phyloP scores from a whole-genome alignment of 2,113 vertebrate species.

The Brachyhypopomus occidentalis region DNA sequence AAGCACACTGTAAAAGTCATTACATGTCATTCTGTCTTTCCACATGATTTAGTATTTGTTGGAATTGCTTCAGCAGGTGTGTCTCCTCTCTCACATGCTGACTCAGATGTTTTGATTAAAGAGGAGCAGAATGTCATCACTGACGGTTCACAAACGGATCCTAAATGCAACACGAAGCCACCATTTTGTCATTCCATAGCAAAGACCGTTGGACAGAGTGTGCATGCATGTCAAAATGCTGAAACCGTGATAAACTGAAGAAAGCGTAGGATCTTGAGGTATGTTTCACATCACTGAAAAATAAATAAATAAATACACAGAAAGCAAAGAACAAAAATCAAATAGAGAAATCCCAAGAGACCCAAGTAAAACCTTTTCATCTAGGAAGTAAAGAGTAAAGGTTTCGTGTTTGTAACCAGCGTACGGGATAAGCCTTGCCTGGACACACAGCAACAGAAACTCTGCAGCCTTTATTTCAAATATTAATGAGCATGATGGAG shows the following conservation, averaged over 20 bases:
- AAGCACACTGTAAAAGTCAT: background rate
- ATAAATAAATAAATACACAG: too few species aligned
- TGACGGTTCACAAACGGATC: background rate
- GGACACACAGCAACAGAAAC: background rate
- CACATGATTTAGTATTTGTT: background rate
- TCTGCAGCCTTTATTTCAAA: conserved; percentile 21
- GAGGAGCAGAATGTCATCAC: background rate
- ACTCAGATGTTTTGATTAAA: background rate
- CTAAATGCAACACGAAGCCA: background rate
- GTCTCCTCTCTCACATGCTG: background rate
- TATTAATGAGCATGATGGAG: conserved; percentile 17
- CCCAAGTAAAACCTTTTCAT: too few species aligned
- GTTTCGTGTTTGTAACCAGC: background rate
- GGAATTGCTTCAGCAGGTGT: background rate
- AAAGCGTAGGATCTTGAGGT: too few species aligned
- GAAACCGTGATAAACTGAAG: too few species aligned
- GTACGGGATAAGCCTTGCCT: background rate
- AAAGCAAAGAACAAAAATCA: too few species aligned
- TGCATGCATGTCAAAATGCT: too few species aligned
- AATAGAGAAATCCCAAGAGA: too few species aligned
- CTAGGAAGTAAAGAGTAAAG: background rate
- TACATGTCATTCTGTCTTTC: background rate
- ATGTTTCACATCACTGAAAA: too few species aligned
- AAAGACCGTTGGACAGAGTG: too few species aligned
- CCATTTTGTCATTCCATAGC: background rate